phyloP scores from a whole-genome alignment of 2,113 vertebrate genomes.

The Salvelinus alpinus region DNA sequence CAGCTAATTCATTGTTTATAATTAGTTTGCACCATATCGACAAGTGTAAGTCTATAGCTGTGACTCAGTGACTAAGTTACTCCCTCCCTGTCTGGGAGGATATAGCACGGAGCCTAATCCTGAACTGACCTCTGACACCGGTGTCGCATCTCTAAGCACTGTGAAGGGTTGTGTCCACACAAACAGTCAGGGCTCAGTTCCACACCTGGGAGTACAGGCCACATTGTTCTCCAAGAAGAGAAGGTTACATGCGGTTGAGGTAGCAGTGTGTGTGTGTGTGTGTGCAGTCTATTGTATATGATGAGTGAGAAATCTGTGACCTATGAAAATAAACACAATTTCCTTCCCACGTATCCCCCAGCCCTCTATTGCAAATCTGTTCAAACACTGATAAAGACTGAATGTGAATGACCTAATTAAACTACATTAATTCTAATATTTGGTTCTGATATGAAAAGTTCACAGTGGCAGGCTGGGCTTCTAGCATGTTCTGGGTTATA shows the following conservation, averaged over 20 bases:
- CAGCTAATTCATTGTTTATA: neutral
- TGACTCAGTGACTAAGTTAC: neutral
- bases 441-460: too few species aligned
- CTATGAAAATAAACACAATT: neutral
- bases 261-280: neutral
- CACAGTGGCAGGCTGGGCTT: neutral
- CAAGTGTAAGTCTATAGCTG: neutral
- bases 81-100: too few species aligned
- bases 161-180: constrained; percentile 30
- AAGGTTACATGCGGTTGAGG: constrained; percentile 2
- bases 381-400: neutral
- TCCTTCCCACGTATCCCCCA: neutral
- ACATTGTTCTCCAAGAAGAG: constrained; percentile 17
- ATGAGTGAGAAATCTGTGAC: neutral
- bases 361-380: neutral
- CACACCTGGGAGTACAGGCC: constrained; percentile 17
- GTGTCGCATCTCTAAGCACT: constrained; percentile 25
- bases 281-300: neutral
- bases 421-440: neutral
- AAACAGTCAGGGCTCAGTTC: constrained; percentile 11
- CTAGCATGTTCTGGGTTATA: neutral
- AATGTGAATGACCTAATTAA: neutral
- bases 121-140: constrained; percentile 4
- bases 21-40: neutral
- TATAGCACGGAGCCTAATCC: neutral